These are phyloP conservation scores for Parapsyche elsis DNA, from an alignment of 1,140 invertebrate species.

Conservation along the genomic window DNA sequence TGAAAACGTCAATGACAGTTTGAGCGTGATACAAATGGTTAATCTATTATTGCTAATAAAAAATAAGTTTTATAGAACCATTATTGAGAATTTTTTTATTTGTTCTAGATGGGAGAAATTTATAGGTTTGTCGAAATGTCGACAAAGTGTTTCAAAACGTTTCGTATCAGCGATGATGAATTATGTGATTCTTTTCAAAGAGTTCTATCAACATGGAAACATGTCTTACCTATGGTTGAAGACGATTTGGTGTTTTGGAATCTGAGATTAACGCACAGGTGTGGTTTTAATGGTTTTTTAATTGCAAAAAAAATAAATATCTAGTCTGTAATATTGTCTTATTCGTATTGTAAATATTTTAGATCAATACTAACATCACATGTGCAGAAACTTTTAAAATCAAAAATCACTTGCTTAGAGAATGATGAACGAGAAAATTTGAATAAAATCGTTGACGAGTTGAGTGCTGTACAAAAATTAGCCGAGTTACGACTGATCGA, in stretches of 20 bases:
- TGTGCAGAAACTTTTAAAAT: conserved; percentile 24
- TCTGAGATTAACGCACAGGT: conserved; percentile 49
- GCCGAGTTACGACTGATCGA: conserved; percentile 23
- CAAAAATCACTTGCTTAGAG: not conserved
- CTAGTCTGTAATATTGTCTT: too few relatives aligned
- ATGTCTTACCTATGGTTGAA: conserved; percentile 28
- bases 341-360: not conserved
- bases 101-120: conserved; percentile 26
- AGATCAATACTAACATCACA: conserved; percentile 19
- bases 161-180: not conserved
- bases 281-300: not conserved
- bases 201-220: conserved; percentile 36
- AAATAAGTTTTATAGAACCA: not conserved
- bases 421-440: not conserved
- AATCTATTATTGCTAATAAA: not conserved
- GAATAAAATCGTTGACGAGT: not conserved
- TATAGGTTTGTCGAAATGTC: not conserved
- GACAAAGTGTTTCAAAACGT: not conserved
- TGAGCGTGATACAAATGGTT: conserved; percentile 33
- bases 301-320: too few relatives aligned
- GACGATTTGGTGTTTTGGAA: conserved; percentile 49
- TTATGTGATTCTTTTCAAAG: not conserved
- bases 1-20: not conserved
- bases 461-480: conserved; percentile 17
- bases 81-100: conserved; percentile 22